A percentile compares a stretch with the other conserved stretches of the same genome.
Evolutionary conservation across 2,888 invertebrate genomes (phyloP).

Genomic region (Drosophila paranaensis): DNA sequence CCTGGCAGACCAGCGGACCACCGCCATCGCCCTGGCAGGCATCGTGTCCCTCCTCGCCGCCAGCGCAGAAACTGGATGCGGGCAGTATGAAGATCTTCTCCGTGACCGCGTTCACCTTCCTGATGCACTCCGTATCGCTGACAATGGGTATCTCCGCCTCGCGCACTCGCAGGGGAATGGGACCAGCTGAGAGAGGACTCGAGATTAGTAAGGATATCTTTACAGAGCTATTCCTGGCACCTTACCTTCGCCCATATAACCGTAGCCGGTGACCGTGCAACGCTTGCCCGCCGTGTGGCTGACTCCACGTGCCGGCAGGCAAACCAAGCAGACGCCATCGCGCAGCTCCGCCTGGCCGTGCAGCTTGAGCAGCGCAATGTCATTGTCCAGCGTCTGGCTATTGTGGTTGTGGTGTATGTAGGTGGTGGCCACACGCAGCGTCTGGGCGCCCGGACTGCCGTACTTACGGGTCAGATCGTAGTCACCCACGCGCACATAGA

Average conservation of each 20-base stretch:
- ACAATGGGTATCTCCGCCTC: constrained; percentile 97
- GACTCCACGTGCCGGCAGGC: constrained; percentile 94
- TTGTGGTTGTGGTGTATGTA: constrained; percentile 98
- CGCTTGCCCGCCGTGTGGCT: constrained; percentile 95
- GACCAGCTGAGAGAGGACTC: constrained; percentile 88
- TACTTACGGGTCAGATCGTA: constrained; percentile 95
- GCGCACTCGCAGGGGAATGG: constrained; percentile 94
- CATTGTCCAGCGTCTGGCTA: constrained; percentile 96
- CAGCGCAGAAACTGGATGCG: constrained; percentile 97
- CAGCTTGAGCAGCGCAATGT: constrained; percentile 95
- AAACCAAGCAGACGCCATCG: constrained; percentile 90
- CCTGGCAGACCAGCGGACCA: constrained; percentile 96
- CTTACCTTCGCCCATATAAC: constrained; percentile 96
- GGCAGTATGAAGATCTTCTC: constrained; percentile 97
- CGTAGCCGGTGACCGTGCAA: constrained; percentile 97
- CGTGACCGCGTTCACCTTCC: constrained; percentile 96
- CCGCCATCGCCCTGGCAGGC: constrained; percentile 98
- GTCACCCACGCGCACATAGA: constrained; percentile 96
- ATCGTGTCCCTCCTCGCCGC: constrained; percentile 96
- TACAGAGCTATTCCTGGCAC: background rate
- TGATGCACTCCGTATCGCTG: constrained; percentile 95
- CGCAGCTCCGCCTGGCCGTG: constrained; percentile 95
- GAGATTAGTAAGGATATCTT: background rate
- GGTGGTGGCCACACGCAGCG: constrained; percentile 94
- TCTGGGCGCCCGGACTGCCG: constrained; percentile 96